Base-by-base conservation (phyloP, 2,888 invertebrate genomes). In the Actias luna region DNA sequence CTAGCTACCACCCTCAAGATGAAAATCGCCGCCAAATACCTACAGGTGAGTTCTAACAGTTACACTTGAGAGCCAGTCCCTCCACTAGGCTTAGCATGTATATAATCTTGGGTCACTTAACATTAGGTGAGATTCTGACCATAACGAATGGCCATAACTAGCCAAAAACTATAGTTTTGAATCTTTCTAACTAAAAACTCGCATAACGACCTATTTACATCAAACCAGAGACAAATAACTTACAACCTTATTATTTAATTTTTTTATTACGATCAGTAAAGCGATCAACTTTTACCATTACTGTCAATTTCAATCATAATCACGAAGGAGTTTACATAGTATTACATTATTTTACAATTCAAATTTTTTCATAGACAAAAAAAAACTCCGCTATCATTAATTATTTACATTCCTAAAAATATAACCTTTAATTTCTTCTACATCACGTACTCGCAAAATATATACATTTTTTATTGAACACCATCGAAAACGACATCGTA, bases 211-310 rank as follows among this genome's bases (percentile, higher is more conserved):
- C 22, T 25, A 25, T 8, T 50, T 16, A 25, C 14, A 29, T 29
- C n/a, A n/a, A 29, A 8, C 55, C n/a, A 55, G n/a, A 55, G 29
- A 55, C 29, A 78, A 84, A 85, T 85, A 84, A 85, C 75, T 84
- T 82, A 85, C 84, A 80, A 78, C 75, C 80, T 75, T 80, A 79
- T 78, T 81, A 65, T 77, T 80, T 85, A 80, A 77, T 76, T 85
- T 86, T 86, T 85, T 85, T 80, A 67, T 78, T 75, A 50, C 14
- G 81, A 83, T 83, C 84, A 84, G 73, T 78, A 75, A 80, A 79
- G 74, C 69, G 65, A 55, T 65, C 63, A 67, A 63, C 67, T 18
- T 18, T 67, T 62, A 67, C 64, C 62, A 72, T 69, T 66, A 66
- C 73, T 75, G 75, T 74, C 81, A 76, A 78, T 74, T 74, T 78